Evolutionary conservation across 2,113 vertebrate genomes (phyloP).

Genomic region (Gracilinanus agilis): DNA sequence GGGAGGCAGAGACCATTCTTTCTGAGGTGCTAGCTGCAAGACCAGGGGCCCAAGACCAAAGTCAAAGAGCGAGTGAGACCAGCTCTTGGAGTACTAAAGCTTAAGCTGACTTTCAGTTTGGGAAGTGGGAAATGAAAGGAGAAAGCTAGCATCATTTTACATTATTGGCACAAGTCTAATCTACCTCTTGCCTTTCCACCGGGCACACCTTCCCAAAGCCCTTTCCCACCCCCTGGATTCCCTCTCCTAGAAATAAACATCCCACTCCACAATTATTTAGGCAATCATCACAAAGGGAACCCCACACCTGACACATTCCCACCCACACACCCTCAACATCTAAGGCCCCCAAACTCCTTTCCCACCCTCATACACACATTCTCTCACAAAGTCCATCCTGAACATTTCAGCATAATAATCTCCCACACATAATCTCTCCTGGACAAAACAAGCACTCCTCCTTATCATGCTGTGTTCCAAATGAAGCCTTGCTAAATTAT

Average conservation of each 20-base stretch:
- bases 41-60: background rate
- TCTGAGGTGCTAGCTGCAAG: background rate
- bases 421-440: background rate
- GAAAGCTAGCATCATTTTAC: background rate
- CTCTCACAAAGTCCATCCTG: background rate
- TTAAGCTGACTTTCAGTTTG: background rate
- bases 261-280: background rate
- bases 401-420: background rate
- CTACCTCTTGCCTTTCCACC: no score
- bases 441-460: background rate
- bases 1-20: background rate
- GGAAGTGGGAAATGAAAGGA: background rate
- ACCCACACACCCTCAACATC: background rate
- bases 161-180: background rate
- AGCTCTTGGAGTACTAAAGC: background rate
- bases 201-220: background rate
- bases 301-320: background rate
- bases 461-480: background rate
- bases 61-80: background rate
- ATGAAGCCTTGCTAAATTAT: background rate
- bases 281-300: background rate
- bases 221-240: background rate
- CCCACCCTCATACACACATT: fast-evolving
- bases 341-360: background rate
- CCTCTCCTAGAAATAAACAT: background rate